Base-by-base conservation (phyloP, 2,797 vertebrate genomes). In the Manis crassicaudata region DNA sequence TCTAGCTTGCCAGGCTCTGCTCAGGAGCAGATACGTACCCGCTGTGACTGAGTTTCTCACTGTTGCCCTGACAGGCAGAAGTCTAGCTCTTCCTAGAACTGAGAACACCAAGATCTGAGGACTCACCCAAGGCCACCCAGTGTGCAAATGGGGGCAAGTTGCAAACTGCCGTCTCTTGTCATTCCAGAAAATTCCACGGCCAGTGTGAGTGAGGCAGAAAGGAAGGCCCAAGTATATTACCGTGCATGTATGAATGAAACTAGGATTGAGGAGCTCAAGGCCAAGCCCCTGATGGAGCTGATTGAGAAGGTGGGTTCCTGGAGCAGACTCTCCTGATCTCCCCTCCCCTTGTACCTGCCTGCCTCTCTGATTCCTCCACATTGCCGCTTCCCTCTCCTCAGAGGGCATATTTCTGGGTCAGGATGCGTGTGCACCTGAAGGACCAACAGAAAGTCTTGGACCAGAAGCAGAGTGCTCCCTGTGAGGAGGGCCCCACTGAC, bases 201-300 rank as follows among this genome's bases (percentile, higher is more conserved):
- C 97, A 99, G 99, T 2, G 98, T 98, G 60, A 99, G 99, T 0
- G 98, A 99, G 86, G 99, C 99, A 0, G 99, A 99, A 95, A 98
- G 98, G 95, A 99, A 99, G 97, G 99, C 99, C 3, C 99, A 99
- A 97, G 98, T 98, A 8, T 99, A 99, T 95, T 99, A 99, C 98
- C 99, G 99, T 90, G 99, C 99, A 18, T 99, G 99, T 97, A 99
- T 99, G 99, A 99, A 99, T 0, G 99, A 99, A 97, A 98, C 98
- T 96, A 99, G 99, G 97, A 99, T 99, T 0, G 99, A 99, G 98
- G 99, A 99, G 75, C 99, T 99, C 81, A 99, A 99, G 2, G 99
- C 99, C 2, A 97, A 99, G 81, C 99, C 99, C 0, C 98, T 99
- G 25, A 96, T 99, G 96, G 98, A 99, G 52, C 98, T 99, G 90